These are phyloP conservation scores for Trypoxylus dichotomus DNA, from an alignment of 1,140 invertebrate genomes.

Conservation along the genomic window DNA sequence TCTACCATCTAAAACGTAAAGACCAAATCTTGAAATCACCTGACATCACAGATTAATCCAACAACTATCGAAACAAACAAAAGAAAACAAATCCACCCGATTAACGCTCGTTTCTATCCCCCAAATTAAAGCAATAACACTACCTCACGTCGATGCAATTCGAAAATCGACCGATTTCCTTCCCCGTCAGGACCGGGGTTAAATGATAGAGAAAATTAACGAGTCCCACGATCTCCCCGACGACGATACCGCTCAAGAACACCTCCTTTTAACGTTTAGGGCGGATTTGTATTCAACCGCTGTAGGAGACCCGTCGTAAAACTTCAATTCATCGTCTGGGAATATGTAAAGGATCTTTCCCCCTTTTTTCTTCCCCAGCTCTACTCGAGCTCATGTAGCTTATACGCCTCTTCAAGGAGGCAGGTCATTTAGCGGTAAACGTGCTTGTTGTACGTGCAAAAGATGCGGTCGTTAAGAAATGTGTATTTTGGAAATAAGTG, in stretches of 20 bases:
- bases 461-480: too few species aligned
- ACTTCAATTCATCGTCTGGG: neutral
- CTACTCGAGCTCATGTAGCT: neutral
- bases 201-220: constrained; percentile 1
- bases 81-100: too few species aligned
- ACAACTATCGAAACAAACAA: too few species aligned
- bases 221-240: neutral
- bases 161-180: neutral
- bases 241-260: neutral
- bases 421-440: neutral
- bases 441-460: too few species aligned
- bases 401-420: neutral
- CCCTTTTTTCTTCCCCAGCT: neutral
- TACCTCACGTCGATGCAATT: neutral
- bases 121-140: too few species aligned
- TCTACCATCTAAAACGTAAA: too few species aligned
- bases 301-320: neutral
- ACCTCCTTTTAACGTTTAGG: neutral
- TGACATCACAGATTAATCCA: too few species aligned
- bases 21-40: too few species aligned
- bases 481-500: too few species aligned
- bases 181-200: neutral
- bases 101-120: too few species aligned
- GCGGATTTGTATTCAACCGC: neutral
- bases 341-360: neutral